Percentiles rank a stretch among this genome's conserved stretches.
Evolutionary conservation across 2,797 vertebrate species (phyloP).

Genomic region (Geotria australis): DNA sequence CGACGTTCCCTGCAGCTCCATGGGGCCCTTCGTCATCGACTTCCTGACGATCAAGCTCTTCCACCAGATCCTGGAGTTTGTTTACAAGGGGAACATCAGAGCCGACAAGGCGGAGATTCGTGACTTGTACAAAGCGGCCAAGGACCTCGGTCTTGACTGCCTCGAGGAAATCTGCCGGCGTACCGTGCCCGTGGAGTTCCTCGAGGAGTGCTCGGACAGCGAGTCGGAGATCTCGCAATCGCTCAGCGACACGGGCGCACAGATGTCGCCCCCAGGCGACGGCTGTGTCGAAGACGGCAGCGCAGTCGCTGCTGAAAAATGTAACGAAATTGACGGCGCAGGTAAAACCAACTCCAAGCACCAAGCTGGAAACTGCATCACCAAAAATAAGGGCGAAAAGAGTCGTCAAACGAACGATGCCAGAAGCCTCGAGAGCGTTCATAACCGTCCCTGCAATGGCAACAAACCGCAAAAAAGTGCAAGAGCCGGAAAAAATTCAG

Average conservation of each 20-base stretch:
- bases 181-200: not conserved
- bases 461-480: too few relatives aligned
- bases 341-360: not conserved
- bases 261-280: not conserved
- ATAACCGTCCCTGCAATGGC: too few relatives aligned
- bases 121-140: not conserved
- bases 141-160: not conserved
- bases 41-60: not conserved
- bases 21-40: not conserved
- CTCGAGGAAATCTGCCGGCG: not conserved
- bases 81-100: not conserved
- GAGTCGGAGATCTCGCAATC: not conserved
- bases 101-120: not conserved
- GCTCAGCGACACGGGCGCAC: not conserved
- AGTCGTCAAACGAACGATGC: too few relatives aligned
- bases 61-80: not conserved
- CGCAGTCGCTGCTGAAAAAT: not conserved
- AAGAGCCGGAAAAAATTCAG: too few relatives aligned
- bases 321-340: not conserved
- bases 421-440: too few relatives aligned
- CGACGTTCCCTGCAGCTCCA: not conserved
- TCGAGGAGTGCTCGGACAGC: not conserved
- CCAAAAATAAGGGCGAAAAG: too few relatives aligned
- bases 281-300: not conserved
- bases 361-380: too few relatives aligned